These are phyloP conservation scores for Hymenopus coronatus DNA, from an alignment of 2,888 invertebrate species.

Conservation along the genomic window DNA sequence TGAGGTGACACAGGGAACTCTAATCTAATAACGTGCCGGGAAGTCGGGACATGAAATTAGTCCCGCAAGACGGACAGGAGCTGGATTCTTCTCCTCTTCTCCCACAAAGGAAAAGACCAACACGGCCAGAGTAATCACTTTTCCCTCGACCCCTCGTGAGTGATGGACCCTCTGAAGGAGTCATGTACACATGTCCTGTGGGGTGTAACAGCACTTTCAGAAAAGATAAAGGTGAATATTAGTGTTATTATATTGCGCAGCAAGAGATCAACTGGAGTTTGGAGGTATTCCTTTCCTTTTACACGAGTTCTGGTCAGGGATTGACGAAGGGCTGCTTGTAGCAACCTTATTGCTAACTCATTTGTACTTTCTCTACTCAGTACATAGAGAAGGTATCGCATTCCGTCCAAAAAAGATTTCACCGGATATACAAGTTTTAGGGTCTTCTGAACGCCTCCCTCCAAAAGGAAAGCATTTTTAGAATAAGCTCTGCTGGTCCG, in stretches of 20 bases:
- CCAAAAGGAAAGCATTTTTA: no score
- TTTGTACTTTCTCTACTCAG: no score
- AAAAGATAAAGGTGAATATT: not conserved
- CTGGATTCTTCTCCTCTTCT: not conserved
- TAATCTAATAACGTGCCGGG: not conserved
- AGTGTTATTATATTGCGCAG: no score
- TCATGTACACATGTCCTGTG: not conserved
- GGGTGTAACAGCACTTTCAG: no score
- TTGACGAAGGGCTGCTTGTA: no score
- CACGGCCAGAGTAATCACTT: not conserved
- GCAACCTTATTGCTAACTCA: no score
- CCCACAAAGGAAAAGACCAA: not conserved
- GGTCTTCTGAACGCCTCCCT: no score
- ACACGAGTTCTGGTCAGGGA: not conserved
- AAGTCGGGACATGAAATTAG: conserved; percentile 10
- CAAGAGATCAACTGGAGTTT: not conserved
- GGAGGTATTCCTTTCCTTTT: not conserved
- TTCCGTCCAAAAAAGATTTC: no score
- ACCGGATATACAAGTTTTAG: no score
- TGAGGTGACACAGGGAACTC: not conserved
- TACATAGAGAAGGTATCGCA: no score
- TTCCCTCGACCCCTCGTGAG: not conserved
- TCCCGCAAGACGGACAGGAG: conserved; percentile 2
- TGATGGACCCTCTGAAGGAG: not conserved
- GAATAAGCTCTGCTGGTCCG: no score